Conservation (phyloP, 2,888 invertebrate genomes). For the Amiota communis region DNA sequence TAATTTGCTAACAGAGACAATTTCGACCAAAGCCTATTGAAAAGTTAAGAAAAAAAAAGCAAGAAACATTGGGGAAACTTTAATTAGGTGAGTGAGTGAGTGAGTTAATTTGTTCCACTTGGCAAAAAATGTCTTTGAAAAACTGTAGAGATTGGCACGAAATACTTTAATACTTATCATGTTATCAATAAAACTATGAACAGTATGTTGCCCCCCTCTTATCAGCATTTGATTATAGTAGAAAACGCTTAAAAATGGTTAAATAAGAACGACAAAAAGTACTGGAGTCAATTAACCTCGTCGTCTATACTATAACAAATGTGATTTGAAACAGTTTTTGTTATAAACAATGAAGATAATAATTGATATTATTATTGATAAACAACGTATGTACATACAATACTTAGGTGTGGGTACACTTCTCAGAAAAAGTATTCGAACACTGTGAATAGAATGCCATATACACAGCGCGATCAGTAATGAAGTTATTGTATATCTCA, state of each 20-base stretch:
- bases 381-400: too few species aligned
- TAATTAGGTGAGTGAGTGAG: too few species aligned
- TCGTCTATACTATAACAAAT: too few species aligned
- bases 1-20: not conserved
- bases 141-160: not conserved
- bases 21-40: not conserved
- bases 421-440: too few species aligned
- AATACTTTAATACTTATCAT: slow-evolving; percentile 2
- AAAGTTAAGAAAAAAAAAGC: not conserved
- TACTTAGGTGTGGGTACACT: too few species aligned
- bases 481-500: not conserved
- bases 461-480: not conserved
- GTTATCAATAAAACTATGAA: slow-evolving; percentile 17
- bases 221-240: slow-evolving; percentile 40
- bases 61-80: not conserved
- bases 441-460: too few species aligned
- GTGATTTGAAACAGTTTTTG: too few species aligned
- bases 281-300: too few species aligned
- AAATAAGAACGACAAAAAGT: not conserved
- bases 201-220: slow-evolving; percentile 39
- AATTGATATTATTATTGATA: too few species aligned
- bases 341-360: too few species aligned
- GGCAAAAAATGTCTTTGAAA: too few species aligned
- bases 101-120: too few species aligned
- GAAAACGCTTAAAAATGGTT: slow-evolving; percentile 10